A percentile compares a stretch with the other conserved stretches of the same genome.
Evolutionary conservation across 1,140 invertebrate genomes (phyloP).

Genomic region (Camponotus vicinus): DNA sequence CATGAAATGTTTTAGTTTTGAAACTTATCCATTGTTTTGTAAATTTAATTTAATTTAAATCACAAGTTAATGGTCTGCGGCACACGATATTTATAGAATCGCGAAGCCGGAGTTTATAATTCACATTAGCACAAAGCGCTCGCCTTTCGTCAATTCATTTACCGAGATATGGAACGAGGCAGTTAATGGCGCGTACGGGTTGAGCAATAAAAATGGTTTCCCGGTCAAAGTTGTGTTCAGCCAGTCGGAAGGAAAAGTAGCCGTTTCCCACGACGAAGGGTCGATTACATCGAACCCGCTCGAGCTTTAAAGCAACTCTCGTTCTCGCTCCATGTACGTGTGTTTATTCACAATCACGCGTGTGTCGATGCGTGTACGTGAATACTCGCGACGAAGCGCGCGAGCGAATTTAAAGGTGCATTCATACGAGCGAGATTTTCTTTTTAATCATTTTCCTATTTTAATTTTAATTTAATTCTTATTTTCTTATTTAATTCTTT

Average conservation of each 20-base stretch:
- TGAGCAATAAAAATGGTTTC: constrained; percentile 44
- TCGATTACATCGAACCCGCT: constrained; percentile 51
- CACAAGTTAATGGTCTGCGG: not conserved
- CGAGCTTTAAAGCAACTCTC: constrained; percentile 62
- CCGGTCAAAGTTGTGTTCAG: constrained; percentile 22
- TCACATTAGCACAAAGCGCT: constrained; percentile 17
- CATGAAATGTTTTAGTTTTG: not conserved
- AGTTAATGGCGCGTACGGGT: constrained; percentile 27
- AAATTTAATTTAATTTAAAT: not conserved
- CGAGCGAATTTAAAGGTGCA: constrained; percentile 20
- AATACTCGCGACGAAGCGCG: constrained; percentile 1
- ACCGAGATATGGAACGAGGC: constrained; percentile 31
- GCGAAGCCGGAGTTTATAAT: not conserved
- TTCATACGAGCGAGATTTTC: constrained; percentile 25
- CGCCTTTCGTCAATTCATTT: constrained; percentile 33
- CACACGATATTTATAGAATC: not conserved
- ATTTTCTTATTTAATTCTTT: not conserved
- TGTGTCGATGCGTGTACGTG: not conserved
- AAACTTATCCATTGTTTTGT: not conserved
- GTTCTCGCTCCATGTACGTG: constrained; percentile 35
- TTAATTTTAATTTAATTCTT: not conserved
- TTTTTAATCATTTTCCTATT: not conserved
- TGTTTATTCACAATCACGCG: constrained; percentile 22
- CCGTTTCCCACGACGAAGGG: constrained; percentile 60
- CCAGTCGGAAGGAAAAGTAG: constrained; percentile 61